Evolutionary conservation across 2,113 vertebrate species (phyloP).

Genomic region (cattle (Bos taurus)): ARS-UCD2.0 NC_037337.1:86071501-86072000

Average conservation of each 20-base stretch:
- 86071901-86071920: constrained; percentile 63
- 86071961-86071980: constrained; percentile 43
- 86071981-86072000: constrained; percentile 40
- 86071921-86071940: constrained; percentile 59
- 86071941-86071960: constrained; percentile 59
- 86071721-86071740: constrained; percentile 63
- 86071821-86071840: constrained; percentile 43
- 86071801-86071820: constrained; percentile 58
- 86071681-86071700: constrained; percentile 64
- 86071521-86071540: constrained; percentile 54
- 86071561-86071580: constrained; percentile 64
- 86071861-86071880: constrained; percentile 47
- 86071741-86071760: constrained; percentile 66
- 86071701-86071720: constrained; percentile 57
- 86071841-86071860: constrained; percentile 52
- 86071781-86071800: constrained; percentile 45
- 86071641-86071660: constrained; percentile 57
- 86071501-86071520: constrained; percentile 68
- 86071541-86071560: constrained; percentile 66
- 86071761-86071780: constrained; percentile 47
- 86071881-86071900: constrained; percentile 45
- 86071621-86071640: constrained; percentile 51
- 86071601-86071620: constrained; percentile 70
- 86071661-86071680: constrained; percentile 73
- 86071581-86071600: constrained; percentile 61